Conservation (phyloP, 2,797 vertebrate species). For the Cuculus canorus region DNA sequence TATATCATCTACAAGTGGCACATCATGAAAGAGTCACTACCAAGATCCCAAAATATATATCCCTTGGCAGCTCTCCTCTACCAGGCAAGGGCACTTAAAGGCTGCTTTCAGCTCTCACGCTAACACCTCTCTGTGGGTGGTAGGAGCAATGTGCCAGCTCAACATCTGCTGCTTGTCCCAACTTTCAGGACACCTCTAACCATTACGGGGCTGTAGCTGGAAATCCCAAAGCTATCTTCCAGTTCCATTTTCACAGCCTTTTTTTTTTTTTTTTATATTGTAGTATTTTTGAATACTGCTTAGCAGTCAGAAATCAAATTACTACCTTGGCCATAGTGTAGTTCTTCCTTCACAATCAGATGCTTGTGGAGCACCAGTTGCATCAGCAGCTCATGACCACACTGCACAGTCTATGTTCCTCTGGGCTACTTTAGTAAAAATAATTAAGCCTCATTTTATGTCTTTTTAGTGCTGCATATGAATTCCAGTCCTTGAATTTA, state of each 20-base stretch:
- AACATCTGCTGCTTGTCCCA: neutral
- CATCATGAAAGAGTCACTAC: neutral
- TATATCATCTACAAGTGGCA: neutral
- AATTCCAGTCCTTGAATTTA: neutral
- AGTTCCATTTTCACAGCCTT: neutral
- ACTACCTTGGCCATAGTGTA: neutral
- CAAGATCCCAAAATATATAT: neutral
- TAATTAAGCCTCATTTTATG: neutral
- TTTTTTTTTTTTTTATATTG: too few species aligned
- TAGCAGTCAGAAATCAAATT: neutral
- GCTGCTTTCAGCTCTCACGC: neutral
- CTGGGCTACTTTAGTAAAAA: neutral
- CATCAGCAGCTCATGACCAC: neutral
- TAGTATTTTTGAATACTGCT: neutral
- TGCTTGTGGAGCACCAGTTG: neutral
- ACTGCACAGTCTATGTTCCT: neutral
- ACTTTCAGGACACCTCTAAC: neutral
- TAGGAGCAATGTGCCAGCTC: neutral
- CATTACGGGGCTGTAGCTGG: neutral
- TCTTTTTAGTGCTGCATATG: neutral
- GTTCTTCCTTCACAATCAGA: neutral
- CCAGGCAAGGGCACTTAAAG: neutral
- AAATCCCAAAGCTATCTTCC: neutral
- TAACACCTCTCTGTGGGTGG: neutral
- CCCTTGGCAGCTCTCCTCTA: neutral